Evolutionary conservation across 1,140 invertebrate genomes (phyloP).

Genomic region (Oppia nitens): DNA sequence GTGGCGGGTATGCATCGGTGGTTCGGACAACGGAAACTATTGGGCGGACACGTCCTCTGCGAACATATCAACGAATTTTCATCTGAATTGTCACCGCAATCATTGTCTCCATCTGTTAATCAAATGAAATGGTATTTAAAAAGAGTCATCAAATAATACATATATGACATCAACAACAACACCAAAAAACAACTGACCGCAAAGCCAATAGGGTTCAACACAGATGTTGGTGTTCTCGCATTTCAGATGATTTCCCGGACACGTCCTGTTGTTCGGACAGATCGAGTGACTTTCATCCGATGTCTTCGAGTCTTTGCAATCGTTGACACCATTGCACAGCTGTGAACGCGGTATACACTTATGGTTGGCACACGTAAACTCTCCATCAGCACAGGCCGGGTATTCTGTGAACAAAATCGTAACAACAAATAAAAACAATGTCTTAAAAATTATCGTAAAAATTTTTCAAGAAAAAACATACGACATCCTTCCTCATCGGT

Average conservation of each 20-base stretch:
- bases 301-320: slow-evolving; percentile 80
- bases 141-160: no score
- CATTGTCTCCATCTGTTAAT: slow-evolving; percentile 55
- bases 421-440: slow-evolving; percentile 19
- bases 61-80: slow-evolving; percentile 78
- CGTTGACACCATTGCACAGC: slow-evolving; percentile 82
- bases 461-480: slow-evolving; percentile 19
- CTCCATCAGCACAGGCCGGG: slow-evolving; percentile 68
- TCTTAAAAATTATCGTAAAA: background rate
- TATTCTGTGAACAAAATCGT: slow-evolving; percentile 43
- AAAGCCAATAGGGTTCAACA: slow-evolving; percentile 85
- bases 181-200: slow-evolving; percentile 36
- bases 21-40: slow-evolving; percentile 50
- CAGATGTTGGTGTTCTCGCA: slow-evolving; percentile 87
- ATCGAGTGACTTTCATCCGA: slow-evolving; percentile 73
- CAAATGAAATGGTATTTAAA: background rate
- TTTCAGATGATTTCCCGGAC: slow-evolving; percentile 66
- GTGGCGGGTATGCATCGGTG: slow-evolving; percentile 52
- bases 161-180: background rate
- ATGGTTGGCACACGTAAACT: slow-evolving; percentile 81
- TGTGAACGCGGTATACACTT: slow-evolving; percentile 68
- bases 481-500: slow-evolving; percentile 77
- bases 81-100: slow-evolving; percentile 89
- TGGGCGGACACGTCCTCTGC: slow-evolving; percentile 68
- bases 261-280: slow-evolving; percentile 63